Evolutionary conservation across 1,140 invertebrate genomes (phyloP), one percentile per base, ranked within the genome.

Genomic region (Cephus cinctus): DNA sequence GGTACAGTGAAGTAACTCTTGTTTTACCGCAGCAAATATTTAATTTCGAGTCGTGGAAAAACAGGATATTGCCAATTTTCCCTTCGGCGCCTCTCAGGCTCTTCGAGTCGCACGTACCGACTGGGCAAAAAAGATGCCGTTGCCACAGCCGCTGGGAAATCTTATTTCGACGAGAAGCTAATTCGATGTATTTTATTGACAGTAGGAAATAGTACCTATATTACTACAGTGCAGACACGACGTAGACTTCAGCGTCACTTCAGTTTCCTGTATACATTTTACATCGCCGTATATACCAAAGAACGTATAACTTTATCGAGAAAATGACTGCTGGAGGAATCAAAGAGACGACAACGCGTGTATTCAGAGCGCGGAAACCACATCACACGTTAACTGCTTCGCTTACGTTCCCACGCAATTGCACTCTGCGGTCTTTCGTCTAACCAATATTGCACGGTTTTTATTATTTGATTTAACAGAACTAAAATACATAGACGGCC

Each of bases 1-100:
- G 12, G 12, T 9, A 30, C 9, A 8, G 9, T 30, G 27, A 12
- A 30, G 48, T 53, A 31, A 44, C 40, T 47, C 36, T 58, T 48
- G 43, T 56, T 58, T 51, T 57, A 43, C 31, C 41, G 48, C 52
- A 44, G 58, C 58, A 61, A 62, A 62, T 62, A 62, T 62, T 62
- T 62, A 62, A 62, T 62, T 62, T 52, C 52, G 44, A 52, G 52
- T 40, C 52, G 46, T 55, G 49, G 59, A 61, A 59, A 62, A 62
- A 61, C 58, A 61, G 59, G 59, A 62, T 62, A 62, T 62, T 62
- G 56, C 58, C 59, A 61, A 62, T 58, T 54, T 60, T 49, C 39
- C n/a, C n/a, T n/a, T n/a, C n/a, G n/a, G n/a, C n/a, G n/a, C n/a
- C n/a, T n/a, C 23, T 22, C 44, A 21, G 4, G 23, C 6, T 3